phyloP scores from a whole-genome alignment of 23 tunicate species.

The Ascidia mentula region DNA sequence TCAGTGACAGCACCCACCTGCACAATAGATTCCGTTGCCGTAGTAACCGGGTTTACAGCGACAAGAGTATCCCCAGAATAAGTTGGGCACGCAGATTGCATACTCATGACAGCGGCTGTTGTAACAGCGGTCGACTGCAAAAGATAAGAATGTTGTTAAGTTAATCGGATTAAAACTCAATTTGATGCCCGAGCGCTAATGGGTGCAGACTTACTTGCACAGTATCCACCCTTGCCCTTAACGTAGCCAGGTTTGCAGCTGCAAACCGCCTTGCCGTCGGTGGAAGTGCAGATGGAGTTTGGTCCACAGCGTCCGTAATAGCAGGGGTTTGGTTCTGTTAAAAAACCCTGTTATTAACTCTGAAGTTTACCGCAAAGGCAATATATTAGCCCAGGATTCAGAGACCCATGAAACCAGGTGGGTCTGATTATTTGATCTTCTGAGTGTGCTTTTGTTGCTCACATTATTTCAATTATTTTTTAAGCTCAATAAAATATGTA shows the following conservation, averaged over 20 bases:
- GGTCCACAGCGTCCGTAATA: neutral
- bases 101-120: neutral
- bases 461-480: too few species aligned
- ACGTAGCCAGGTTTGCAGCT: neutral
- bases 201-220: neutral
- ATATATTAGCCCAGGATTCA: too few species aligned
- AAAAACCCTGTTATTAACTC: neutral
- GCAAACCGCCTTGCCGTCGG: neutral
- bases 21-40: slow-evolving; percentile 12
- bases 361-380: too few species aligned
- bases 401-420: too few species aligned
- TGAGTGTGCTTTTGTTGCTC: too few species aligned
- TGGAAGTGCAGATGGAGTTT: neutral
- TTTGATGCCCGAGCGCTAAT: neutral
- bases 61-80: neutral
- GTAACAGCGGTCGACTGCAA: slow-evolving; percentile 13
- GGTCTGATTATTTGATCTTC: too few species aligned
- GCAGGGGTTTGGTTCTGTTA: neutral
- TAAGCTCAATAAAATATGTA: too few species aligned
- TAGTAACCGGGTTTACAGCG: slow-evolving; percentile 16
- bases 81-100: slow-evolving; percentile 9
- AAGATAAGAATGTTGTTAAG: neutral
- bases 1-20: neutral
- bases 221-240: neutral
- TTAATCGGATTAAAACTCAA: neutral